phyloP scores from a whole-genome alignment of 2,888 invertebrate genomes.

The Cyaniris semiargus region DNA sequence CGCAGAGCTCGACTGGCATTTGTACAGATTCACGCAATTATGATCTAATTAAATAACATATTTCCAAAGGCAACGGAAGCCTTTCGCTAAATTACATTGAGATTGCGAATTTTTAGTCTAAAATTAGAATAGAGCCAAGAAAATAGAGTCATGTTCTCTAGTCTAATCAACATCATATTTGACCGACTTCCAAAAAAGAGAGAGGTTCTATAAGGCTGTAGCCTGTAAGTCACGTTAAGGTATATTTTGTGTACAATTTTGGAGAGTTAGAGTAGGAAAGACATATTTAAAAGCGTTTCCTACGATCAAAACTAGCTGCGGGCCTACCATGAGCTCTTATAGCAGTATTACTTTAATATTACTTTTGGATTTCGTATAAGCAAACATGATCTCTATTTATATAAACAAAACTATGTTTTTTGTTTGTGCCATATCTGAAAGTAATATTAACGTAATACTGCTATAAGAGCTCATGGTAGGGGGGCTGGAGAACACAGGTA shows the following conservation, averaged over 20 bases:
- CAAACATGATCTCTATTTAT: too few relatives aligned
- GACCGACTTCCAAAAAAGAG: background rate
- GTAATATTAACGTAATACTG: too few relatives aligned
- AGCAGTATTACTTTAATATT: too few relatives aligned
- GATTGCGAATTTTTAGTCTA: background rate
- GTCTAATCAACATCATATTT: background rate
- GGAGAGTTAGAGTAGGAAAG: background rate
- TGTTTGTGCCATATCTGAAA: too few relatives aligned
- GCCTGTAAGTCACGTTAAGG: too few relatives aligned
- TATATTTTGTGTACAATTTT: too few relatives aligned
- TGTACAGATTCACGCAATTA: slow-evolving; percentile 18
- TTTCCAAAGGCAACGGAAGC: background rate
- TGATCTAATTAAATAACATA: slow-evolving; percentile 17
- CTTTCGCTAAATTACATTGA: background rate
- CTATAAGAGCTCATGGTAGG: too few relatives aligned
- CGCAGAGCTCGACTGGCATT: background rate
- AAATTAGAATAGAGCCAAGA: background rate
- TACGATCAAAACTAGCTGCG: too few relatives aligned
- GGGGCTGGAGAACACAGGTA: background rate
- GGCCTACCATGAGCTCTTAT: too few relatives aligned
- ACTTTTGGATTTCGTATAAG: too few relatives aligned
- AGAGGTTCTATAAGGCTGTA: background rate
- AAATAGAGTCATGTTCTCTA: background rate
- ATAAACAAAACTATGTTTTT: too few relatives aligned
- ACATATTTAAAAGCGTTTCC: too few relatives aligned